Percentiles rank a stretch among this genome's conserved stretches.
Conservation (phyloP, 2,113 vertebrate genomes). For the Zingel zingel region DNA sequence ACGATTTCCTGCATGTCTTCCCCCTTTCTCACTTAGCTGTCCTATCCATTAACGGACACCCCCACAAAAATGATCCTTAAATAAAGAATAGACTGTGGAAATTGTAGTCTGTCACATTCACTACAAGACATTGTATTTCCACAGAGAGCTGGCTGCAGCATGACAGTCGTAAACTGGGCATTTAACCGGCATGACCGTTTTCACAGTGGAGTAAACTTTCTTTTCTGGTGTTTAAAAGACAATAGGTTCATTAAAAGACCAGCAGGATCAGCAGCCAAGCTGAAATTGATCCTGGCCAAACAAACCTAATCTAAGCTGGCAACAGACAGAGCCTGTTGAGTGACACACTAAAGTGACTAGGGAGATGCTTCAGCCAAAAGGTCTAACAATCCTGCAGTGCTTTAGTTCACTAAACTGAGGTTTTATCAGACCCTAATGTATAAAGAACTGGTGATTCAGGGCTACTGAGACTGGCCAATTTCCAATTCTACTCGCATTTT, state of each 20-base stretch:
- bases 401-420: neutral
- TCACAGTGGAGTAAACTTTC: slow-evolving; percentile 8
- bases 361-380: slow-evolving; percentile 25
- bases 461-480: neutral
- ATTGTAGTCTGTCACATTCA: too few relatives aligned
- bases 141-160: neutral
- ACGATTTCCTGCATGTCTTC: too few relatives aligned
- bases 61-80: too few relatives aligned
- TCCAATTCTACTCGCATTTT: neutral
- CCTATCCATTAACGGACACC: too few relatives aligned
- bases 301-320: slow-evolving; percentile 53
- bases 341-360: slow-evolving; percentile 39
- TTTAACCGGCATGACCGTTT: slow-evolving; percentile 12
- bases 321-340: slow-evolving; percentile 18
- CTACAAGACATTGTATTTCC: slow-evolving; percentile 6
- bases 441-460: neutral
- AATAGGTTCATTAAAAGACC: slow-evolving; percentile 53
- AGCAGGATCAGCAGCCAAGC: slow-evolving; percentile 50
- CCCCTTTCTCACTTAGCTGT: too few relatives aligned
- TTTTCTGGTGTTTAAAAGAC: slow-evolving; percentile 33
- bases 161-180: slow-evolving; percentile 3
- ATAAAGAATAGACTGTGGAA: too few relatives aligned
- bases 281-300: slow-evolving; percentile 63
- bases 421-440: neutral
- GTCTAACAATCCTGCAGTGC: slow-evolving; percentile 8